These are phyloP conservation scores for Norana najaformis DNA, from an alignment of 2,888 invertebrate genomes.

Conservation along the genomic window DNA sequence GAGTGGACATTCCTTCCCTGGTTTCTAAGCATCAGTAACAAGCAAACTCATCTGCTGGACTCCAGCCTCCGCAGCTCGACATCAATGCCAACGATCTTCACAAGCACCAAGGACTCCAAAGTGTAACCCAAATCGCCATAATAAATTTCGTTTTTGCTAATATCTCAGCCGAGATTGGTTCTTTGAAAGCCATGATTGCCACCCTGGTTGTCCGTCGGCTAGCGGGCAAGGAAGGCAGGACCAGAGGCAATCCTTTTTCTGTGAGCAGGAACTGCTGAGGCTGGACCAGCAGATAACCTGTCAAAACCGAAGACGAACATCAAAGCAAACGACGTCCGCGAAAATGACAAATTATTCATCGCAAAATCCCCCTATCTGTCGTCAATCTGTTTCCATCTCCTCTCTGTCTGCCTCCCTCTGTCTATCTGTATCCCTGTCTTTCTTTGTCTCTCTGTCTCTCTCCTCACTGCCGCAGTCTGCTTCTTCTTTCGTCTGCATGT, in stretches of 20 bases:
- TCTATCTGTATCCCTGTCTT: too few relatives aligned
- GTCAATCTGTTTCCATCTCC: neutral
- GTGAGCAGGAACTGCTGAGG: neutral
- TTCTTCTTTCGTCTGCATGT: neutral
- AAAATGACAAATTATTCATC: slow-evolving; percentile 4
- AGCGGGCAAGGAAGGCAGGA: neutral
- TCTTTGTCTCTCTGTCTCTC: neutral
- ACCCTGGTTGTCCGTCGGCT: neutral
- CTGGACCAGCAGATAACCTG: neutral
- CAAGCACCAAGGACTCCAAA: neutral
- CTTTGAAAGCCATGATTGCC: neutral
- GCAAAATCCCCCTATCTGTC: neutral
- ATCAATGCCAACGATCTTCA: neutral
- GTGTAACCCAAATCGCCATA: neutral
- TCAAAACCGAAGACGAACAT: neutral
- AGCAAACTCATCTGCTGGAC: neutral
- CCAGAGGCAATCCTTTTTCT: neutral
- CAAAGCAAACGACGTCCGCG: neutral
- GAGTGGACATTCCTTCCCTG: neutral
- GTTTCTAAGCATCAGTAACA: neutral
- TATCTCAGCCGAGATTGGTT: neutral
- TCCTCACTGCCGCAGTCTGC: neutral
- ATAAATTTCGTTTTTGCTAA: slow-evolving; percentile 2
- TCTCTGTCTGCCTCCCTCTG: neutral
- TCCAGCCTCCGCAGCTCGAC: neutral